Percentiles rank a stretch among this genome's conserved stretches.
Evolutionary conservation across 1,140 invertebrate species (phyloP).

Genomic region (Tribolium castaneum): DNA sequence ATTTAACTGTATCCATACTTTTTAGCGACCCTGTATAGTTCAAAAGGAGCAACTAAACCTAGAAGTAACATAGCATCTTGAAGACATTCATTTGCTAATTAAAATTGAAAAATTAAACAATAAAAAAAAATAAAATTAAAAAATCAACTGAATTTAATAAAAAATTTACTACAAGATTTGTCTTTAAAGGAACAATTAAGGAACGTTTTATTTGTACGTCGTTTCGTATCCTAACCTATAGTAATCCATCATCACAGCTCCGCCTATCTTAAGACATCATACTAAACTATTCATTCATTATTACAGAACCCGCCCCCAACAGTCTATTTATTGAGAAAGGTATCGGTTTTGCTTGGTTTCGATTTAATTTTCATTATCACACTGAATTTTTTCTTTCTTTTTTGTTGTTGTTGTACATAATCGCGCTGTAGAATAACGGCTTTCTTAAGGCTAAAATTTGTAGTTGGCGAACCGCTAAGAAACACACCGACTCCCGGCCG

Average conservation of each 20-base stretch:
- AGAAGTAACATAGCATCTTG: too few species aligned
- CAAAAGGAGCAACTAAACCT: too few species aligned
- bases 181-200: too few species aligned
- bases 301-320: conserved; percentile 55
- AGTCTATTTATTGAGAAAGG: conserved; percentile 61
- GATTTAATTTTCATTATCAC: neutral
- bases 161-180: too few species aligned
- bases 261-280: neutral
- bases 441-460: conserved; percentile 51
- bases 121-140: too few species aligned
- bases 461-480: conserved; percentile 69
- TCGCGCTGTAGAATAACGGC: conserved; percentile 43
- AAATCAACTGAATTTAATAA: too few species aligned
- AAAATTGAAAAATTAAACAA: too few species aligned
- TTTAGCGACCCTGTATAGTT: too few species aligned
- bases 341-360: conserved; percentile 47
- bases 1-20: too few species aligned
- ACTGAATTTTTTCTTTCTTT: neutral
- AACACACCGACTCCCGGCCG: conserved; percentile 66
- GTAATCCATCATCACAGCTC: conserved; percentile 43
- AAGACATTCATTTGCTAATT: too few species aligned
- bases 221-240: too few species aligned
- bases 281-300: conserved; percentile 6
- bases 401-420: conserved; percentile 4
- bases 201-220: too few species aligned